Conservation (phyloP, 2,113 vertebrate species). For the Leuciscus idus region DNA sequence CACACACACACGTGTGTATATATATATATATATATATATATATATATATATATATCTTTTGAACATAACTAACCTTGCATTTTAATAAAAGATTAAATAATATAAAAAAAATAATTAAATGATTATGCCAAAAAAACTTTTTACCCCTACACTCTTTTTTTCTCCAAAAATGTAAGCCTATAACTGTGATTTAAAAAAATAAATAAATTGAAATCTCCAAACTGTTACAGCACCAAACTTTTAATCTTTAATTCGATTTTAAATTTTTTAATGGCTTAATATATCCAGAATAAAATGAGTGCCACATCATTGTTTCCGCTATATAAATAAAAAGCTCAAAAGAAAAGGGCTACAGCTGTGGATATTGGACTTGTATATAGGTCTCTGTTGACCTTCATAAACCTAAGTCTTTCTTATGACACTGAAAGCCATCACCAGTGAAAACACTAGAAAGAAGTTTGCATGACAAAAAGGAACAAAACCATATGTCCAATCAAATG, state of each 20-base stretch:
- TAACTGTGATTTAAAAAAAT: no score
- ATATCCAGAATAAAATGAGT: not conserved
- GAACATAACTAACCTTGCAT: no score
- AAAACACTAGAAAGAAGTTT: not conserved
- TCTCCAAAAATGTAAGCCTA: not conserved
- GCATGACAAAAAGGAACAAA: slow-evolving; percentile 19
- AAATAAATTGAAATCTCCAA: not conserved
- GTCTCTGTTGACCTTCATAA: slow-evolving; percentile 25
- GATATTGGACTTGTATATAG: slow-evolving; percentile 13
- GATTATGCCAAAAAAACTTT: not conserved
- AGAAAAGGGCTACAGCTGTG: slow-evolving; percentile 43
- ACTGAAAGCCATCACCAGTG: not conserved
- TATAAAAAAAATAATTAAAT: not conserved
- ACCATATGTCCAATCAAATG: not conserved
- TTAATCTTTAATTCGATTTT: not conserved
- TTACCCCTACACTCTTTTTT: not conserved
- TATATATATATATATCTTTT: no score
- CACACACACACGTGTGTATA: no score
- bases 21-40: no score
- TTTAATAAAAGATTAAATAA: no score
- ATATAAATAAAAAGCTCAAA: not conserved
- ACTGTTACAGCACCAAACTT: not conserved
- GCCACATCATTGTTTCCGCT: not conserved
- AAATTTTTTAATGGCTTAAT: not conserved
- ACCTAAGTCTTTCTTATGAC: not conserved